Evolutionary conservation across 37 sponge, comb jelly and placozoan genomes (phyloP).

Genomic region (Cliona cf. orientalis): DNA sequence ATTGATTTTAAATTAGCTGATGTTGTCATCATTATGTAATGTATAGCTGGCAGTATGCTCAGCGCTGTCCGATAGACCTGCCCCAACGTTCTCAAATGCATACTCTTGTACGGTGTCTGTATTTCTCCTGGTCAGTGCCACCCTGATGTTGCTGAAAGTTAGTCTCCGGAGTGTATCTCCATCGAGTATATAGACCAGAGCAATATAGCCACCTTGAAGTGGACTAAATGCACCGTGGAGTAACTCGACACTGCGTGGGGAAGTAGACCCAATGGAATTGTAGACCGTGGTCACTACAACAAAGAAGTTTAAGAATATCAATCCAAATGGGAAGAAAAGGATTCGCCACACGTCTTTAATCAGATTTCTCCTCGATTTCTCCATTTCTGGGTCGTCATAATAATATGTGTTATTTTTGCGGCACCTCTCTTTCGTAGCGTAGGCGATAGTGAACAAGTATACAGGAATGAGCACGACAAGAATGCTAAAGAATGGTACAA

Average conservation of each 20-base stretch:
- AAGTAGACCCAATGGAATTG: background rate
- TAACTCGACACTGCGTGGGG: conserved; percentile 29
- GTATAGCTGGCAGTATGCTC: too few species aligned
- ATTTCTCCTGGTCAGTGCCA: background rate
- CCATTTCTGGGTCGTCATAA: conserved; percentile 22
- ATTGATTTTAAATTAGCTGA: too few species aligned
- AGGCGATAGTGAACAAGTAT: conserved; percentile 16
- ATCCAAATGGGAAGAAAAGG: conserved; percentile 51
- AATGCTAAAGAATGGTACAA: conserved; percentile 36
- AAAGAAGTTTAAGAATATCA: conserved; percentile 53
- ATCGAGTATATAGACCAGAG: conserved; percentile 54
- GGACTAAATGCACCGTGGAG: conserved; percentile 59
- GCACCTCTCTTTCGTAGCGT: background rate
- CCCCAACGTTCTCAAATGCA: too few species aligned
- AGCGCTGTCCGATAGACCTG: too few species aligned
- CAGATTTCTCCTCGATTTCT: conserved; percentile 9
- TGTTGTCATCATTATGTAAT: too few species aligned
- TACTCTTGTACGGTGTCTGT: conserved; percentile 20
- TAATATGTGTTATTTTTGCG: too few species aligned
- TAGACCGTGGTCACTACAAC: conserved; percentile 50
- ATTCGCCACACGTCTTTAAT: conserved; percentile 45
- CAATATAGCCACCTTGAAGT: conserved; percentile 41
- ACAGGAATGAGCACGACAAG: conserved; percentile 14
- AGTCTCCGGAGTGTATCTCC: conserved; percentile 41
- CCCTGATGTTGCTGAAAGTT: background rate